Evolutionary conservation across 1,140 invertebrate species (phyloP).

Genomic region (Camponotus floridanus): DNA sequence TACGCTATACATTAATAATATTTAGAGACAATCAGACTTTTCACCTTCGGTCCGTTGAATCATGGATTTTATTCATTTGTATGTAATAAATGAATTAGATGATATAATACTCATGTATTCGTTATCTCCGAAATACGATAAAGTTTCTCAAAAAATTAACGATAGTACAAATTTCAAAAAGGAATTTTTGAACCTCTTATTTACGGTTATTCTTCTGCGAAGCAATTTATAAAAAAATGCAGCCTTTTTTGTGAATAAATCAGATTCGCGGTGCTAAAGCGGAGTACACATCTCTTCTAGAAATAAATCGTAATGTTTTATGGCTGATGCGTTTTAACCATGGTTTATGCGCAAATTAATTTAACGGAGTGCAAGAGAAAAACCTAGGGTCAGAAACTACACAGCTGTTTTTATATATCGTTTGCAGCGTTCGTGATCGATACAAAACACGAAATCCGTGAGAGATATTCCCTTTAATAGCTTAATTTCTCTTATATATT

Average conservation of each 20-base stretch:
- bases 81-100: not conserved
- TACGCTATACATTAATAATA: slow-evolving; percentile 2
- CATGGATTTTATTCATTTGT: not conserved
- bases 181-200: not conserved
- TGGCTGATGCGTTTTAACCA: slow-evolving; percentile 40
- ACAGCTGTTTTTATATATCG: slow-evolving; percentile 16
- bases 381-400: not conserved
- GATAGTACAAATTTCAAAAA: not conserved
- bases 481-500: slow-evolving; percentile 8
- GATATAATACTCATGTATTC: not conserved
- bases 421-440: no score
- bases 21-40: not conserved
- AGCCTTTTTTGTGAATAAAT: slow-evolving; percentile 37
- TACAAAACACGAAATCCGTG: slow-evolving; percentile 11
- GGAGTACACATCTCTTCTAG: not conserved
- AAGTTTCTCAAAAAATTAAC: not conserved
- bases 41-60: not conserved
- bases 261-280: not conserved
- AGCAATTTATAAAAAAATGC: slow-evolving; percentile 11
- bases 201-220: not conserved
- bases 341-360: slow-evolving; percentile 57
- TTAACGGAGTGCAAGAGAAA: slow-evolving; percentile 38
- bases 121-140: not conserved
- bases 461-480: slow-evolving; percentile 45
- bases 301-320: slow-evolving; percentile 58